Evolutionary conservation across 1,140 invertebrate genomes (phyloP).

Genomic region (Drosophila chauvacae): DNA sequence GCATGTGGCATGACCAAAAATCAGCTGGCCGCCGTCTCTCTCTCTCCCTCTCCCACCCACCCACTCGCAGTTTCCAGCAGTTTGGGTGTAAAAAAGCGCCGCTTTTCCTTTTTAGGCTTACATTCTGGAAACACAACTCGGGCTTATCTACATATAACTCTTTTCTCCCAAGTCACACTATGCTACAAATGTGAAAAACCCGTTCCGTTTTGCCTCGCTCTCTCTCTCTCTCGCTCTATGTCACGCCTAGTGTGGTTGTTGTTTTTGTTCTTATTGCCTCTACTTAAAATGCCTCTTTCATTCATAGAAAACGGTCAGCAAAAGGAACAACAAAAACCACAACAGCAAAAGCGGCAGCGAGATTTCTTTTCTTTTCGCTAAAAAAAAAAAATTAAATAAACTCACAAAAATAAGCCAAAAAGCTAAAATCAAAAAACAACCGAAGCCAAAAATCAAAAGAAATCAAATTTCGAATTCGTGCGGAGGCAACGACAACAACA

Average conservation of each 20-base stretch:
- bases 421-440: conserved; percentile 20
- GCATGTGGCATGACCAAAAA: conserved; percentile 45
- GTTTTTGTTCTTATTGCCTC: conserved; percentile 26
- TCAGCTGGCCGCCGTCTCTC: conserved; percentile 35
- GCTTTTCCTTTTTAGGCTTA: conserved; percentile 30
- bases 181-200: conserved; percentile 39
- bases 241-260: conserved; percentile 31
- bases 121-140: conserved; percentile 28
- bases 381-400: conserved; percentile 19
- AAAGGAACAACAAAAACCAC: conserved; percentile 28
- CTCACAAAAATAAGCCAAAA: background rate
- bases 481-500: conserved; percentile 10
- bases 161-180: conserved; percentile 30
- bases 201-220: conserved; percentile 21
- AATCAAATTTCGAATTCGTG: conserved; percentile 51
- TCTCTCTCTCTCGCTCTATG: conserved; percentile 13
- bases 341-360: conserved; percentile 12
- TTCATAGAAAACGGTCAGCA: conserved; percentile 53
- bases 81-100: conserved; percentile 26
- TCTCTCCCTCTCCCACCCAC: background rate
- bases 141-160: conserved; percentile 14
- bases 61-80: conserved; percentile 8
- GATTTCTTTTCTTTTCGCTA: conserved; percentile 50
- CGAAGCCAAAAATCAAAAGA: conserved; percentile 44
- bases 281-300: conserved; percentile 28